These are phyloP conservation scores for Euwallacea fornicatus DNA, from an alignment of 1,140 invertebrate species.

Conservation along the genomic window DNA sequence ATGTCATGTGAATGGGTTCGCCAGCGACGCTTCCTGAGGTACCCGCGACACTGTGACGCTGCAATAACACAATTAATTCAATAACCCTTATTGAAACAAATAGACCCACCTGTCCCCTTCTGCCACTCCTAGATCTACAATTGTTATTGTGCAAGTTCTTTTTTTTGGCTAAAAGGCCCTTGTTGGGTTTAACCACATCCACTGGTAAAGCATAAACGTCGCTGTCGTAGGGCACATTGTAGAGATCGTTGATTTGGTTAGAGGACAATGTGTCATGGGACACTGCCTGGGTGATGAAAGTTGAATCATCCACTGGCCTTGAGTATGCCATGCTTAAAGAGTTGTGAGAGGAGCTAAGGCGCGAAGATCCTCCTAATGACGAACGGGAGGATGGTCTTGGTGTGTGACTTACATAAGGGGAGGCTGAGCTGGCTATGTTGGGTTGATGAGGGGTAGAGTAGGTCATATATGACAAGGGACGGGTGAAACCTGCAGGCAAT, in stretches of 20 bases:
- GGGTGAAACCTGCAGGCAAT: constrained; percentile 18
- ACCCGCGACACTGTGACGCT: constrained; percentile 61
- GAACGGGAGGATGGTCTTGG: constrained; percentile 71
- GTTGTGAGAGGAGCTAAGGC: constrained; percentile 79
- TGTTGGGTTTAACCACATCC: constrained; percentile 67
- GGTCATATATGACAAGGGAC: constrained; percentile 5
- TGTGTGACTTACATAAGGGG: constrained; percentile 35
- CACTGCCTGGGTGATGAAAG: constrained; percentile 83
- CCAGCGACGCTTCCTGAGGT: constrained; percentile 54
- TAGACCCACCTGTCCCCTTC: neutral
- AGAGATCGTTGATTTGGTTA: constrained; percentile 77
- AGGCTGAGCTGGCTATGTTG: constrained; percentile 31
- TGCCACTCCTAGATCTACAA: neutral
- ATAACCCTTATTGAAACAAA: neutral
- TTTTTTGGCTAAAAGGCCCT: constrained; percentile 44
- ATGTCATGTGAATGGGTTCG: constrained; percentile 82
- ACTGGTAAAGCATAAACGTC: constrained; percentile 84
- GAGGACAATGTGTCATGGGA: constrained; percentile 75
- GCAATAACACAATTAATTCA: constrained; percentile 13
- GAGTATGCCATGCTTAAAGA: constrained; percentile 70
- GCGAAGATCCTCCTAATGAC: constrained; percentile 68
- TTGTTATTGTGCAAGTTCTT: no score
- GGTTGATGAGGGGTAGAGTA: constrained; percentile 4
- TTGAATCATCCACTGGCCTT: constrained; percentile 76
- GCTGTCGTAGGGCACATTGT: constrained; percentile 82